Evolutionary conservation across 2,888 invertebrate genomes (phyloP), one percentile per base, ranked within the genome.

Genomic region (Megalurothrips usitatus): DNA sequence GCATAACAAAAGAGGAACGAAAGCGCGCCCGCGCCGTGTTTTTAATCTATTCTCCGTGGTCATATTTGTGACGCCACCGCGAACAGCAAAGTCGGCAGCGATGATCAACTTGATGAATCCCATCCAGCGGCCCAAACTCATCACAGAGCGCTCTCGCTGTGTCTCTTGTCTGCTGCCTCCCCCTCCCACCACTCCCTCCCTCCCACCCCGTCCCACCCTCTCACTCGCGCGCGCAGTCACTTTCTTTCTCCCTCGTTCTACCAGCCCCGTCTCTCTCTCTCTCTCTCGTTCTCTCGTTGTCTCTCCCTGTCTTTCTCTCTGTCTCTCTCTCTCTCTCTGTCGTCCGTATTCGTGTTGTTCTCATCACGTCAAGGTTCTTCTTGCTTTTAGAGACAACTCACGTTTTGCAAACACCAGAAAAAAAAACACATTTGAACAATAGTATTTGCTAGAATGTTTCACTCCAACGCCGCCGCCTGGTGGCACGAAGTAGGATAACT

Each of bases 41-140:
- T 75, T 75, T 75, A 75, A 75, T 75, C 68, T 75, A 75, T 75
- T 75, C 68, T 75, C 68, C 68, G 23, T 26, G 68, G 68, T 75
- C 68, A 75, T 75, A 75, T 75, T 75, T 75, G 68, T 75, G 23
- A 75, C 26, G 68, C 68, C 26, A 75, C 23, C 68, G 68, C 68
- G 68, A 75, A 75, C 68, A 75, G 23, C 68, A 75, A 75, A 75
- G 68, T 75, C 68, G 68, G 68, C 68, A 26, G 68, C 68, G 68
- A 75, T 75, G 68, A 75, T 75, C 68, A 75, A 75, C 68, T 75
- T 75, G 68, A 75, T 75, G 68, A 75, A 75, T 75, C 23, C 68
- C 68, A 75, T 75, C 68, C 68, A n/a, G 68, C 68, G 68, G 68
- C 68, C 68, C 68, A 75, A 75, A 75, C 68, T 75, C 68, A 75